Evolutionary conservation across 2,888 invertebrate genomes (phyloP).

Genomic region (Drosophila meridionalis): DNA sequence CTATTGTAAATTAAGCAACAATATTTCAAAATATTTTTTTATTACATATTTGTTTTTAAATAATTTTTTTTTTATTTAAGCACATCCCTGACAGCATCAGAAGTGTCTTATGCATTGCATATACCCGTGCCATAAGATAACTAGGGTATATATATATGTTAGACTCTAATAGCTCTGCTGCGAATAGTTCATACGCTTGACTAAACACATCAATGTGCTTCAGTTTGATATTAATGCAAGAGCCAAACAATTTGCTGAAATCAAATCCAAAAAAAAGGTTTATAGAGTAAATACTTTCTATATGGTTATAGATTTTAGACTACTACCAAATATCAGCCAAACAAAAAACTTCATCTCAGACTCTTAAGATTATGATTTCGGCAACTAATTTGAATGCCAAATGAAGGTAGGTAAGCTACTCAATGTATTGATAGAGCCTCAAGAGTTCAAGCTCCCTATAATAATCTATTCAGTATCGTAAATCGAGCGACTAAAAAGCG

Average conservation of each 20-base stretch:
- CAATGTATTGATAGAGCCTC: neutral
- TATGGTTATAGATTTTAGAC: neutral
- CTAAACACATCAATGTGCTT: slow-evolving; percentile 1
- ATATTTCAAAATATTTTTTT: no score
- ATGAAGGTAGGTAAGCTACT: neutral
- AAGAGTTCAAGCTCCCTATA: neutral
- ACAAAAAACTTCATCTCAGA: neutral
- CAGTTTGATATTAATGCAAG: neutral
- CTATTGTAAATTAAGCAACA: neutral
- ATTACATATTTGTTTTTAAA: no score
- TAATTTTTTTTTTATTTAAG: neutral
- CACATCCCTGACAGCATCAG: neutral
- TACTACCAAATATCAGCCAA: neutral
- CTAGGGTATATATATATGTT: neutral
- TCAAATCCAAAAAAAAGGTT: neutral
- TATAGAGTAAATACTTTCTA: neutral
- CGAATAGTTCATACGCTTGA: neutral
- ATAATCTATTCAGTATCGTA: no score
- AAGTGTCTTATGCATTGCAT: no score
- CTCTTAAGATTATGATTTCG: no score
- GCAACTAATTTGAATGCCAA: neutral
- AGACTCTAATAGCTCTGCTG: neutral
- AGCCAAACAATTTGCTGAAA: neutral
- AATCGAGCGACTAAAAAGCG: neutral
- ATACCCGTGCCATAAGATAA: neutral